Evolutionary conservation across 1,140 invertebrate genomes (phyloP).

Genomic region (Drosophila sp.): DNA sequence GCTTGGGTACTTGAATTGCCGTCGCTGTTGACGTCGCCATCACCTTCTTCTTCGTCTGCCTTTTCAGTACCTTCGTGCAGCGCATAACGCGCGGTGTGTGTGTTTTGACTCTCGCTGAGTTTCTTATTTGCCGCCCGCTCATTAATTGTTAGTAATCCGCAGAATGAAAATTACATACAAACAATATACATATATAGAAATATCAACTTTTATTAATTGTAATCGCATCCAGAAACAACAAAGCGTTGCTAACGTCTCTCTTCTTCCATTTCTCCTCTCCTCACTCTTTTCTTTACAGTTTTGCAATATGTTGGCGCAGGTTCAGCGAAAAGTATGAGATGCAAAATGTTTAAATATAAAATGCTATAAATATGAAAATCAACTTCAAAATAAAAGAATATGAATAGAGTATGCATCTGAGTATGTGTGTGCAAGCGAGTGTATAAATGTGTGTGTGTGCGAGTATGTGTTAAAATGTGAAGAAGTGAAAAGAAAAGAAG

Average conservation of each 20-base stretch:
- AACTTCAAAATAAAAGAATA: slow-evolving; percentile 55
- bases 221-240: slow-evolving; percentile 17
- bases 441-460: slow-evolving; percentile 13
- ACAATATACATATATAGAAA: slow-evolving; percentile 27
- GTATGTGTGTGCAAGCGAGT: slow-evolving; percentile 9
- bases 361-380: slow-evolving; percentile 47
- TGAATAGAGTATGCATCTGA: slow-evolving; percentile 18
- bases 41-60: slow-evolving; percentile 46
- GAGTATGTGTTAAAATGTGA: slow-evolving; percentile 33
- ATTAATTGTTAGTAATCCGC: slow-evolving; percentile 57
- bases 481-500: slow-evolving; percentile 58
- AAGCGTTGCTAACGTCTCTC: slow-evolving; percentile 28
- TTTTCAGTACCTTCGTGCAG: slow-evolving; percentile 79
- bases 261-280: slow-evolving; percentile 21
- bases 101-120: slow-evolving; percentile 55
- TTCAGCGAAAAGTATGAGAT: slow-evolving; percentile 65
- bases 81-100: slow-evolving; percentile 72
- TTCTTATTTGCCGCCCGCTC: slow-evolving; percentile 69
- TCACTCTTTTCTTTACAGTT: slow-evolving; percentile 49
- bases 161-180: slow-evolving; percentile 2
- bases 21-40: background rate
- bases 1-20: slow-evolving; percentile 54
- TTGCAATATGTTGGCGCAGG: slow-evolving; percentile 75
- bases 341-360: slow-evolving; percentile 56
- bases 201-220: slow-evolving; percentile 28